Base-by-base conservation (phyloP, 2,888 invertebrate species). In the Siphonodentalium dalli region DNA sequence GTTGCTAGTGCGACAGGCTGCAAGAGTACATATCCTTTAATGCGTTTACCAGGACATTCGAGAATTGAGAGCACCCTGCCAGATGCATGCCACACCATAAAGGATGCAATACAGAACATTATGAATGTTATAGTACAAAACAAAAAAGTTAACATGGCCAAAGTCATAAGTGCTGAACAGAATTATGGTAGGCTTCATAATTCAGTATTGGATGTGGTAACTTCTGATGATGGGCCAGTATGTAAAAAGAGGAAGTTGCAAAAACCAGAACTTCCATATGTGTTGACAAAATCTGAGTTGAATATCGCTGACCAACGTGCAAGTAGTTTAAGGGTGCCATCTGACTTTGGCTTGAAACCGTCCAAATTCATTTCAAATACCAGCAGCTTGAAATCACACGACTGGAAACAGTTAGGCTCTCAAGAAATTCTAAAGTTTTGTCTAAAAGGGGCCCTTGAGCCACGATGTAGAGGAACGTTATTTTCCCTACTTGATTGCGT, bases 1-100 rank as follows among this genome's bases (percentile, higher is more conserved):
- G 21, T 46, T 46, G 37, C 46, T 20, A 31, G 35, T 1, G 46
- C 46, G 3, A 27, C 46, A n/a, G 46, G 46, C 9, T 46, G 46
- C 18, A 46, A 46, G 28, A 15, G 11, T 11, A 26, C 11, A 1
- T 46, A 46, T 46, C 2, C 35, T 8, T 18, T 46, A 35, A 9
- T 24, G 8, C 9, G 11, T 20, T 21, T 33, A 20, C 40, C 31
- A 6, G 40, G 23, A 7, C 38, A 47, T 28, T 26, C 21, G 13
- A 31, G 38, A 18, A n/a, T 39, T 13, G 28, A 40, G 5, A 31
- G 29, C 31, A 48, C 29, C 33, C n/a, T 40, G 15, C 40, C 48
- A 9, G 39, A 48, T 48, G 31, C 26, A 15, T 40, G 31, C 7
- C 48, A 48, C 11, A 41, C 48, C 13, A 40, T 47, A 3, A 48